These are phyloP conservation scores for Eulemur mongoz DNA, from an alignment of 2,797 vertebrate genomes.

Conservation along the genomic window DNA sequence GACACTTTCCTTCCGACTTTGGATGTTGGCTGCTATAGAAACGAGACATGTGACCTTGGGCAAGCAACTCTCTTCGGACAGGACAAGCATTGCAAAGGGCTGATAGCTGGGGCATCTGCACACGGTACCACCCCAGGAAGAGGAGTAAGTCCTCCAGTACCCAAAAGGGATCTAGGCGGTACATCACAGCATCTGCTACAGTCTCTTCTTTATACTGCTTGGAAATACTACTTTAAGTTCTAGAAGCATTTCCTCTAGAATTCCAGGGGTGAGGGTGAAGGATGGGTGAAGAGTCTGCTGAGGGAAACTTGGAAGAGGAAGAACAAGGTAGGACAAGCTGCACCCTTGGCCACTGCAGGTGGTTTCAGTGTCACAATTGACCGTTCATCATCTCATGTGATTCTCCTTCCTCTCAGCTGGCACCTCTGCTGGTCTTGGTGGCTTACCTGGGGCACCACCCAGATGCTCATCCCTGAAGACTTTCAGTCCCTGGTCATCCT, in stretches of 20 bases:
- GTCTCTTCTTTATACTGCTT: background rate
- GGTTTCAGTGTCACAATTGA: background rate
- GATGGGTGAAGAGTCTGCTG: background rate
- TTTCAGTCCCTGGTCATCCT: background rate
- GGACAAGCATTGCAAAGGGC: background rate
- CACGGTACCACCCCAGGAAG: background rate
- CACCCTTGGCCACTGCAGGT: background rate
- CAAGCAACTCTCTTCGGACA: background rate
- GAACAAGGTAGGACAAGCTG: background rate
- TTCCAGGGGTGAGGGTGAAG: background rate
- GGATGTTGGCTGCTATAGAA: background rate
- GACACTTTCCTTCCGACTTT: background rate
- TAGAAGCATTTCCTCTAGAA: background rate
- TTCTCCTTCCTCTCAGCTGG: background rate
- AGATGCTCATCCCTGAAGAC: background rate
- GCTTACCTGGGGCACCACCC: background rate
- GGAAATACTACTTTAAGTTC: background rate
- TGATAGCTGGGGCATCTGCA: background rate
- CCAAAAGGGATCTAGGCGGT: background rate
- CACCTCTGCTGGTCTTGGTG: too few relatives aligned
- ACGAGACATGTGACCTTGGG: background rate
- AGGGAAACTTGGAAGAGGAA: background rate
- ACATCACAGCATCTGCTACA: background rate
- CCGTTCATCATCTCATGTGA: background rate
- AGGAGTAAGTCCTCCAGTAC: background rate